These are phyloP conservation scores for Diplosoma virens DNA, from an alignment of 23 tunicate species.

Conservation along the genomic window DNA sequence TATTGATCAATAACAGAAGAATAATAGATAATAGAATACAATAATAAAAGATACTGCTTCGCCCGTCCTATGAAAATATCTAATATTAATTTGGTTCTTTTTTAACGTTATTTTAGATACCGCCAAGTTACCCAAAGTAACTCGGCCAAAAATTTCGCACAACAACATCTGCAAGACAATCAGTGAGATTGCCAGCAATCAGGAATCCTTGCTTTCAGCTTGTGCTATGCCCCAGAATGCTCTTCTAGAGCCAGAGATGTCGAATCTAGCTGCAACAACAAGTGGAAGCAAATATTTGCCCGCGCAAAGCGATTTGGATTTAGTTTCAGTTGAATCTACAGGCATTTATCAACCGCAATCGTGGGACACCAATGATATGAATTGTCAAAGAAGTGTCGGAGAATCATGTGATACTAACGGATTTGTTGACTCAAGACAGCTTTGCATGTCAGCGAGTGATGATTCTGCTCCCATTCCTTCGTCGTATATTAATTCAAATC, in stretches of 20 bases:
- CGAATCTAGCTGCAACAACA: conserved; percentile 14
- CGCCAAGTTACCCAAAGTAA: too few relatives aligned
- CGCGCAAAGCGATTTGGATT: background rate
- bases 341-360: background rate
- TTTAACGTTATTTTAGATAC: too few relatives aligned
- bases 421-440: background rate
- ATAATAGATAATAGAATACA: too few relatives aligned
- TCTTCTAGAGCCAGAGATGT: conserved; percentile 16
- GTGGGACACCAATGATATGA: conserved; percentile 6
- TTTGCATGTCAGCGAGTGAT: background rate
- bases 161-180: conserved; percentile 62
- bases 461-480: background rate
- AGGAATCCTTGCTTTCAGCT: background rate
- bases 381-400: background rate
- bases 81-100: too few relatives aligned
- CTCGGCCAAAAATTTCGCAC: too few relatives aligned
- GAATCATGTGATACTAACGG: background rate
- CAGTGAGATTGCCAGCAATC: conserved; percentile 43
- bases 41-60: too few relatives aligned
- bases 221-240: conserved; percentile 46
- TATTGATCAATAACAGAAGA: too few relatives aligned
- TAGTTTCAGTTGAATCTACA: background rate
- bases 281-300: conserved; percentile 7
- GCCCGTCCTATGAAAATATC: too few relatives aligned
- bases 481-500: background rate